A percentile compares a stretch with the other conserved stretches of the same genome.
Conservation (phyloP, 1,140 invertebrate genomes). For the Panonychus citri region DNA sequence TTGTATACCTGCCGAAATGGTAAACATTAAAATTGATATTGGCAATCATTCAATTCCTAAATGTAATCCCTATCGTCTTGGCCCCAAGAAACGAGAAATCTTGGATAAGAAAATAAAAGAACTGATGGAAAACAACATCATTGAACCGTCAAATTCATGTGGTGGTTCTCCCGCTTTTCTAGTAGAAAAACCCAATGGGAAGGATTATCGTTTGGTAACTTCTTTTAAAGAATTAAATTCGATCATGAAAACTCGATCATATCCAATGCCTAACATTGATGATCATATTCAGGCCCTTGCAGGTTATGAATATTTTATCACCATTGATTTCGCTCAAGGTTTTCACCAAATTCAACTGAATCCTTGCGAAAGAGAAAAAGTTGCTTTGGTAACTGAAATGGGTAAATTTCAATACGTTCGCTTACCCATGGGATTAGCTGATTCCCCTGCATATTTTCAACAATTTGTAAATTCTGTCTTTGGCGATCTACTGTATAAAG, state of each 20-base stretch:
- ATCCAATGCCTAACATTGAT: too few species aligned
- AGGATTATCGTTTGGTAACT: background rate
- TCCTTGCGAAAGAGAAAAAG: background rate
- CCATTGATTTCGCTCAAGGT: background rate
- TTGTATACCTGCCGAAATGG: too few species aligned
- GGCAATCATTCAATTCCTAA: too few species aligned
- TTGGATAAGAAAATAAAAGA: background rate
- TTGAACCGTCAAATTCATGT: background rate
- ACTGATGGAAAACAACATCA: background rate
- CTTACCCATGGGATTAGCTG: conserved; percentile 11
- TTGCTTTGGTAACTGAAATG: conserved; percentile 20
- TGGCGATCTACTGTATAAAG: background rate
- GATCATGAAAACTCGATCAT: background rate
- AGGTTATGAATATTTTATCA: background rate
- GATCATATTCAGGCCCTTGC: background rate
- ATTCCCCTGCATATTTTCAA: conserved; percentile 17
- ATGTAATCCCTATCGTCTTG: too few species aligned
- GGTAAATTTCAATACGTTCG: conserved; percentile 11
- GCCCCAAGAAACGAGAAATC: too few species aligned
- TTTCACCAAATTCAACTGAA: background rate
- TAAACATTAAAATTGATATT: too few species aligned
- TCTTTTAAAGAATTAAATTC: background rate
- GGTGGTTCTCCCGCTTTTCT: background rate
- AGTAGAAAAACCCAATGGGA: background rate
- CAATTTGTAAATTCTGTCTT: conserved; percentile 17